Evolutionary conservation across 2,888 invertebrate species (phyloP).

Genomic region (Athalia cordata): DNA sequence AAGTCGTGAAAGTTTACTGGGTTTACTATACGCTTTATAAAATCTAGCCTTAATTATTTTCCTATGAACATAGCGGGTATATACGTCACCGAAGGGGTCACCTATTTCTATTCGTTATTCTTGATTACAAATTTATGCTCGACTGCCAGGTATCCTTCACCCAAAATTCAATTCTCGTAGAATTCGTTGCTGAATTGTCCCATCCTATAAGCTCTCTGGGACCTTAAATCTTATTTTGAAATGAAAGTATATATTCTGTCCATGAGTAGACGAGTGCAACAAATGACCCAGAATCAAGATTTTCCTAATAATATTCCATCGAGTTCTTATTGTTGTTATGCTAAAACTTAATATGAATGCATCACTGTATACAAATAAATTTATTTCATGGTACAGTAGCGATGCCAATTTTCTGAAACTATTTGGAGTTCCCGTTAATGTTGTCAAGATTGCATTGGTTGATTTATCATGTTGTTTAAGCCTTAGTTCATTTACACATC

Average conservation of each 20-base stretch:
- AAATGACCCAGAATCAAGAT: background rate
- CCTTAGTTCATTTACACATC: too few relatives aligned
- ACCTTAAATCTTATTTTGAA: too few relatives aligned
- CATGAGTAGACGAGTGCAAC: too few relatives aligned
- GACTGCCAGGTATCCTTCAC: background rate
- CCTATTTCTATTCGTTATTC: conserved; percentile 4
- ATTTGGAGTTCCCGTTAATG: background rate
- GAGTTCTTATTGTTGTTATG: background rate
- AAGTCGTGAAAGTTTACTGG: conserved; percentile 25
- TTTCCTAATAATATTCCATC: background rate
- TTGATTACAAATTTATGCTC: background rate
- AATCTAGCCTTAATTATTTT: conserved; percentile 17
- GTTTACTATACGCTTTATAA: conserved; percentile 12
- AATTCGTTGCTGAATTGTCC: background rate
- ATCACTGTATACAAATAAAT: conserved; percentile 16
- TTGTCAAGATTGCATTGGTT: background rate
- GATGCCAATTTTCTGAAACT: background rate
- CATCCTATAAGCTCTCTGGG: too few relatives aligned
- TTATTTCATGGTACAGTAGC: conserved; percentile 32
- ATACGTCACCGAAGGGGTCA: conserved; percentile 27
- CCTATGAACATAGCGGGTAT: conserved; percentile 7
- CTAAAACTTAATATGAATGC: background rate
- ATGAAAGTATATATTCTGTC: too few relatives aligned
- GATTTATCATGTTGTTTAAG: too few relatives aligned
- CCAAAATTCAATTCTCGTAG: background rate